Evolutionary conservation across 2,797 vertebrate species (phyloP).

Genomic region (Poeciliopsis infans): DNA sequence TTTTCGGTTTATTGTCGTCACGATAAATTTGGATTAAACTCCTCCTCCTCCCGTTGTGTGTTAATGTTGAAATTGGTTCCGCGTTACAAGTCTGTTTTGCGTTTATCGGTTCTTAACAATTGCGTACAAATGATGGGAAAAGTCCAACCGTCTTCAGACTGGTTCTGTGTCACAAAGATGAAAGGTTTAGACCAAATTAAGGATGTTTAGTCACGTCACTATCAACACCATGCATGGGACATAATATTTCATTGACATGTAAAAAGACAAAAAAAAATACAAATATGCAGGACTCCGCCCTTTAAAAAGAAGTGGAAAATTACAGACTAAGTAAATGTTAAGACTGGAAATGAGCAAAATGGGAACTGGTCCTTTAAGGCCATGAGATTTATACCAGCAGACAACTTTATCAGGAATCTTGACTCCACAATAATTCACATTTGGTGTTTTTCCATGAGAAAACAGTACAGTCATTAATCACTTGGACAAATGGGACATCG

Average conservation of each 20-base stretch:
- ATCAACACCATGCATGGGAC: background rate
- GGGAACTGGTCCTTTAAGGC: background rate
- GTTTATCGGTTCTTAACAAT: too few species aligned
- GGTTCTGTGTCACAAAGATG: background rate
- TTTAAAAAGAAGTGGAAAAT: background rate
- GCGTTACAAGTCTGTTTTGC: too few species aligned
- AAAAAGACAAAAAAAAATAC: background rate
- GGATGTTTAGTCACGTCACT: background rate
- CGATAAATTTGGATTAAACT: too few species aligned
- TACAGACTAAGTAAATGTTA: background rate
- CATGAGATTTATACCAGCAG: background rate
- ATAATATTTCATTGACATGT: background rate
- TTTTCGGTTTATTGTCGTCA: too few species aligned
- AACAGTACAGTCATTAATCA: background rate
- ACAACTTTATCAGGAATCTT: background rate
- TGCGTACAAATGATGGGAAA: background rate
- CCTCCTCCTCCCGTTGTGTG: too few species aligned
- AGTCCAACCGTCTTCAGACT: background rate
- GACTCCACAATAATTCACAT: background rate
- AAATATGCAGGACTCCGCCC: background rate
- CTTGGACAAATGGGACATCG: background rate
- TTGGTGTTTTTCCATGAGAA: background rate
- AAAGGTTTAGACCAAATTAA: background rate
- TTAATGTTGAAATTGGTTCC: too few species aligned
- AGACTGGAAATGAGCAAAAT: conserved; percentile 6